Percentiles rank a stretch among this genome's conserved stretches.
phyloP scores from a whole-genome alignment of 2,888 invertebrate species.

The Tridacna crocea region DNA sequence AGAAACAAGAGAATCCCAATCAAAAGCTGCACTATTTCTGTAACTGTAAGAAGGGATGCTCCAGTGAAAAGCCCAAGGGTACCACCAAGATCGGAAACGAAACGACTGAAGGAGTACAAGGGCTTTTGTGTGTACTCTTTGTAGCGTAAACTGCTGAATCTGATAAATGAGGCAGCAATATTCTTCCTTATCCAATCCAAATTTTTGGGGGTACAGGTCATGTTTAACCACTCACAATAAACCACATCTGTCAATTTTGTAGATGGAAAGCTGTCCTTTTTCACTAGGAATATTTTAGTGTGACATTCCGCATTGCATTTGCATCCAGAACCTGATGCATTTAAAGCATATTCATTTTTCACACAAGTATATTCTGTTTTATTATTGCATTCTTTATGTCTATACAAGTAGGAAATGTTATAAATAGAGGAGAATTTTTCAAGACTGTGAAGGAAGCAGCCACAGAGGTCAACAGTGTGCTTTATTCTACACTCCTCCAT shows the following conservation, averaged over 20 bases:
- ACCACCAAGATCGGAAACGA: not conserved
- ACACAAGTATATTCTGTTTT: not conserved
- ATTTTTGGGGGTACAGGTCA: not conserved
- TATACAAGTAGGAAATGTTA: not conserved
- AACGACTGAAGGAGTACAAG: not conserved
- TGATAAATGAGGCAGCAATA: not conserved
- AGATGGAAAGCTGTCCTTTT: not conserved
- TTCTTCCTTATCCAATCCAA: not conserved
- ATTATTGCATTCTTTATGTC: not conserved
- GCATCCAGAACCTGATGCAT: not conserved
- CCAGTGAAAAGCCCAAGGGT: not conserved
- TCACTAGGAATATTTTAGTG: not conserved
- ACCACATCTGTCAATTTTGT: too few relatives aligned
- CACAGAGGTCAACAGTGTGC: not conserved
- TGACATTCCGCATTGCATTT: not conserved
- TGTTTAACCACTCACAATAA: too few relatives aligned
- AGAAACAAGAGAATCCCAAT: not conserved
- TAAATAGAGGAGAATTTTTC: too few relatives aligned
- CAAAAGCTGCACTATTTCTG: not conserved
- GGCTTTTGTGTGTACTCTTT: constrained; percentile 5
- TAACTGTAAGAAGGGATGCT: not conserved
- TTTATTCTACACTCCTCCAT: not conserved
- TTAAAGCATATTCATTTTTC: not conserved
- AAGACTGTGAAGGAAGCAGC: too few relatives aligned
- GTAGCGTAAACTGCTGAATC: not conserved